phyloP scores from a whole-genome alignment of 1,140 invertebrate genomes.

The Lordiphosa clarofinis region DNA sequence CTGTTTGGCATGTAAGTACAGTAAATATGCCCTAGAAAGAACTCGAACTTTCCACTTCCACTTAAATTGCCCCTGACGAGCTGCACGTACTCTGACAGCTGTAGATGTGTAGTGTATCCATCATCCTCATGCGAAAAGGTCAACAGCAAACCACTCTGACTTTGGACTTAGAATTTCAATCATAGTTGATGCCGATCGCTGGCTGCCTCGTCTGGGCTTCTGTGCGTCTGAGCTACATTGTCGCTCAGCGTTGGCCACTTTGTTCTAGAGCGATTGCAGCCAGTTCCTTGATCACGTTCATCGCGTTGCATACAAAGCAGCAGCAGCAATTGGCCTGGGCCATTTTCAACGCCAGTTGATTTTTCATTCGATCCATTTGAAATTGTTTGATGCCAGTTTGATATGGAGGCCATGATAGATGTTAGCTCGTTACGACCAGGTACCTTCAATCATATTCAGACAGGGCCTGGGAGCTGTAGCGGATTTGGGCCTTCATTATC shows the following conservation, averaged over 20 bases:
- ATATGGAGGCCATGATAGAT: conserved; percentile 72
- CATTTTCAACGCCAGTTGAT: conserved; percentile 64
- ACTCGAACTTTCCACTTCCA: conserved; percentile 36
- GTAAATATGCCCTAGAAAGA: conserved; percentile 2
- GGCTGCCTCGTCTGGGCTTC: conserved; percentile 35
- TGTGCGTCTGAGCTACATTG: conserved; percentile 58
- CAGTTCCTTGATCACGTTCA: conserved; percentile 57
- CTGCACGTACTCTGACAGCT: conserved; percentile 64
- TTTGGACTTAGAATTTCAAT: conserved; percentile 69
- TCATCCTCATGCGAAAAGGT: conserved; percentile 76
- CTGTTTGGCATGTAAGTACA: conserved; percentile 28
- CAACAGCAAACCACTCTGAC: conserved; percentile 43
- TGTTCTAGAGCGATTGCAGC: conserved; percentile 70
- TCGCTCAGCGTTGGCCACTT: conserved; percentile 61
- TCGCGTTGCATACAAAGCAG: conserved; percentile 66
- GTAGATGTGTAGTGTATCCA: conserved; percentile 58
- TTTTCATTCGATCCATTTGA: conserved; percentile 77
- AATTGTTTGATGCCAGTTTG: conserved; percentile 74
- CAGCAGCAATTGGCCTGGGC: conserved; percentile 52
- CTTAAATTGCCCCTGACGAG: conserved; percentile 75
- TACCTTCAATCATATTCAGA: conserved; percentile 73
- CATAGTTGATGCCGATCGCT: conserved; percentile 44
- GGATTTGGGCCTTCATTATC: conserved; percentile 13
- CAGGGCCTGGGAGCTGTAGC: conserved; percentile 17
- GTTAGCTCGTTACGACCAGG: conserved; percentile 60